Percentiles rank a stretch among this genome's conserved stretches.
Evolutionary conservation across 2,113 vertebrate genomes (phyloP).

Genomic region (Enhydra lutris): DNA sequence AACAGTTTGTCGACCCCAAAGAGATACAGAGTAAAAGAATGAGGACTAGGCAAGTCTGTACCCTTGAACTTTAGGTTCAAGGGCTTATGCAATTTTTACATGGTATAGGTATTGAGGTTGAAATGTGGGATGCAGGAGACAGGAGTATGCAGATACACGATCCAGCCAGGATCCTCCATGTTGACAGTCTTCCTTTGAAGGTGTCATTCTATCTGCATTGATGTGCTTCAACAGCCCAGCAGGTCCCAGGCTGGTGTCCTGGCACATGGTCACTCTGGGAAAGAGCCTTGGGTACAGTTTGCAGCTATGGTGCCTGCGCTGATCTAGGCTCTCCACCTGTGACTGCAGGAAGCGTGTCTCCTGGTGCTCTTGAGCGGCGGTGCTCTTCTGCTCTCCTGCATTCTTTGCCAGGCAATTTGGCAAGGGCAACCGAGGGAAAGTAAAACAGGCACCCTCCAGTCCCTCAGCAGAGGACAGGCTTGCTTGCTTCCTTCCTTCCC

Average conservation of each 20-base stretch:
- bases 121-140: not conserved
- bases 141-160: accelerated
- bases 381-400: not conserved
- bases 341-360: not conserved
- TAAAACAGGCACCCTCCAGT: not conserved
- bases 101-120: not conserved
- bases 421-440: not conserved
- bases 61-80: not conserved
- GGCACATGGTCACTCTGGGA: not conserved
- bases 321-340: not conserved
- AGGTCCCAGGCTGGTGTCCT: not conserved
- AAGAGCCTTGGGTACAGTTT: not conserved
- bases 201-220: accelerated
- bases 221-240: not conserved
- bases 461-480: not conserved
- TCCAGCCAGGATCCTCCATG: not conserved
- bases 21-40: not conserved
- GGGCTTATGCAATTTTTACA: not conserved
- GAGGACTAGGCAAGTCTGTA: not conserved
- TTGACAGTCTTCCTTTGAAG: not conserved
- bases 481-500: no score
- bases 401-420: not conserved
- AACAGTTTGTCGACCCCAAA: not conserved
- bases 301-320: accelerated
- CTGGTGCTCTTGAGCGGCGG: not conserved